These are phyloP conservation scores for Platycnemis pennipes DNA, from an alignment of 2,888 invertebrate genomes.

Conservation along the genomic window DNA sequence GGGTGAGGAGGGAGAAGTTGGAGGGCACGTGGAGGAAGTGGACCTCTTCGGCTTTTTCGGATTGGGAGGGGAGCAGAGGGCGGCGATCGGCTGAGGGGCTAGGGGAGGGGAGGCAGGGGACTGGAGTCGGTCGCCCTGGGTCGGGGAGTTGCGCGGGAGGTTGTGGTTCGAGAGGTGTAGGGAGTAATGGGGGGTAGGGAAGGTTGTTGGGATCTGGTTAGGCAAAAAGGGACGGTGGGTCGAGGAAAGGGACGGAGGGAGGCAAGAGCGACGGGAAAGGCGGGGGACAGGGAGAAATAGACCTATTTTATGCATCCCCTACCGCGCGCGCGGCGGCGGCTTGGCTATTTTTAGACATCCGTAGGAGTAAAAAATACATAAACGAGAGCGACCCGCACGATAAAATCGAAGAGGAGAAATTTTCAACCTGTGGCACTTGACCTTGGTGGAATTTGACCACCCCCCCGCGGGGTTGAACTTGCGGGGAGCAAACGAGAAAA, in stretches of 20 bases:
- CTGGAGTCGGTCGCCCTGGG: not conserved
- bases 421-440: constrained; percentile 68
- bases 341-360: constrained; percentile 55
- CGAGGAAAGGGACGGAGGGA: not conserved
- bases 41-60: not conserved
- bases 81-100: not conserved
- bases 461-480: not conserved
- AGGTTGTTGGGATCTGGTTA: not conserved
- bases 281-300: constrained; percentile 17
- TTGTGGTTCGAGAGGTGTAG: not conserved
- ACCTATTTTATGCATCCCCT: constrained; percentile 43
- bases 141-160: not conserved
- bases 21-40: not conserved
- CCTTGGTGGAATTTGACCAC: constrained; percentile 60
- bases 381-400: constrained; percentile 39
- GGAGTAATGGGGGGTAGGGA: not conserved
- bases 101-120: not conserved
- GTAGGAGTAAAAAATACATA: no score
- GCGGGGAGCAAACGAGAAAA: constrained; percentile 50
- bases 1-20: not conserved
- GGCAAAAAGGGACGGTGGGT: not conserved
- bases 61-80: not conserved
- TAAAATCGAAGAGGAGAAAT: constrained; percentile 66
- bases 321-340: not conserved
- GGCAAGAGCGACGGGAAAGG: not conserved